Evolutionary conservation across 2,888 invertebrate genomes (phyloP), one percentile per base, ranked within the genome.

Genomic region (Drosophila pseudotakahashii): DNA sequence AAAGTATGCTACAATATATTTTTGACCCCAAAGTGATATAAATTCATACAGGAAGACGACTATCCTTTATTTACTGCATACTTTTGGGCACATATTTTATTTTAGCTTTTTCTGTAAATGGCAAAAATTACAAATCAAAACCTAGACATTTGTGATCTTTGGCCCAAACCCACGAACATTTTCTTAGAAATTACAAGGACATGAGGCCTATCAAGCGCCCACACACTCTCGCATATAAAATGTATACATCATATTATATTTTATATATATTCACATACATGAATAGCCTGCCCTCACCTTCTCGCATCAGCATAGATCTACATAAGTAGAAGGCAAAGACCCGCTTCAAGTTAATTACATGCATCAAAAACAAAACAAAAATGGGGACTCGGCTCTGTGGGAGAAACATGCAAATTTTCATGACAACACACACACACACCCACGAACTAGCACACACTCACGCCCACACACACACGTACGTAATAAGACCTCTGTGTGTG

Each of bases 321-420:
- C 39, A 70, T 48, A 72, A 72, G 67, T 51, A 73, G 54, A 54
- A 59, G 76, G 70, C 63, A 54, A 66, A 73, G 72, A 64, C 77
- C 85, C 88, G 85, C 82, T 87, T 87, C 66, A 82, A 75, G 80
- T 77, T 85, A 85, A 85, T 82, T 87, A 85, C 73, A 81, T 81
- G 85, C 88, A 82, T 51, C 39, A 48, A 67, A 81, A 73, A 55
- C 37, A 44, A 52, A 48, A 47, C 3, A 51, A 45, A 67, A 63
- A 73, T 59, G 63, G 50, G 34, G 71, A 64, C 59, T 54, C 66
- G 71, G 58, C 59, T 58, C 70, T 63, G 77, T 66, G 51, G 61
- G 53, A 77, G 54, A 34, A 63, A 78, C 73, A 84, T 81, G 81
- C 84, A 78, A 81, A 87, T 81, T 83, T 81, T 76, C 76, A 59